Conservation (phyloP, 2,888 invertebrate species). For the Parnassius apollo region DNA sequence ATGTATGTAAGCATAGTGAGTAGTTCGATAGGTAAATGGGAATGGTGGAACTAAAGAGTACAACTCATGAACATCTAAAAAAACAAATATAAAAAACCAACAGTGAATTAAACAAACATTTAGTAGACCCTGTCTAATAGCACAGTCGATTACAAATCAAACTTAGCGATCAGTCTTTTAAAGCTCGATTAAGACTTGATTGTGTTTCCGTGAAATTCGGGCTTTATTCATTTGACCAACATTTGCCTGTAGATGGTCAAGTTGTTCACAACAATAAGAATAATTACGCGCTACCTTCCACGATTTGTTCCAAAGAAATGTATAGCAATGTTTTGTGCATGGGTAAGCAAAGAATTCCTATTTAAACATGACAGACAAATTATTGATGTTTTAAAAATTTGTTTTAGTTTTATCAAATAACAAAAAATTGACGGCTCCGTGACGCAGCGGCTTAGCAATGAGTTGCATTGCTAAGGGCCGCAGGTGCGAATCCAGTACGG, state of each 20-base stretch:
- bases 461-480: too few species aligned
- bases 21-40: too few species aligned
- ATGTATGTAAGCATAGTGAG: too few species aligned
- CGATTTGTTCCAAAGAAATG: slow-evolving; percentile 26
- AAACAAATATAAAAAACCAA: slow-evolving; percentile 1
- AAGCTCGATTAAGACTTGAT: slow-evolving; percentile 25
- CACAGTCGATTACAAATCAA: slow-evolving; percentile 20
- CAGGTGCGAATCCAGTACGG: too few species aligned
- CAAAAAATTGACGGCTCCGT: too few species aligned
- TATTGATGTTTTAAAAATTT: too few species aligned
- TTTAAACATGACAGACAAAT: too few species aligned
- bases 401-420: too few species aligned
- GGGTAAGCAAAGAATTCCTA: background rate
- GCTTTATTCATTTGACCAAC: slow-evolving; percentile 25
- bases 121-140: slow-evolving; percentile 23
- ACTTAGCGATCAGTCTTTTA: slow-evolving; percentile 15
- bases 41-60: too few species aligned
- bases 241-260: slow-evolving; percentile 19
- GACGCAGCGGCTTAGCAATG: too few species aligned
- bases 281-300: slow-evolving; percentile 29
- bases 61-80: too few species aligned
- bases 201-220: slow-evolving; percentile 24
- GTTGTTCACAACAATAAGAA: slow-evolving; percentile 27
- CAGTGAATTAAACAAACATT: slow-evolving; percentile 11
- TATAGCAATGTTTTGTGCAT: slow-evolving; percentile 4